Conservation (phyloP, 2,113 vertebrate genomes). For the Nothobranchius furzeri region DNA sequence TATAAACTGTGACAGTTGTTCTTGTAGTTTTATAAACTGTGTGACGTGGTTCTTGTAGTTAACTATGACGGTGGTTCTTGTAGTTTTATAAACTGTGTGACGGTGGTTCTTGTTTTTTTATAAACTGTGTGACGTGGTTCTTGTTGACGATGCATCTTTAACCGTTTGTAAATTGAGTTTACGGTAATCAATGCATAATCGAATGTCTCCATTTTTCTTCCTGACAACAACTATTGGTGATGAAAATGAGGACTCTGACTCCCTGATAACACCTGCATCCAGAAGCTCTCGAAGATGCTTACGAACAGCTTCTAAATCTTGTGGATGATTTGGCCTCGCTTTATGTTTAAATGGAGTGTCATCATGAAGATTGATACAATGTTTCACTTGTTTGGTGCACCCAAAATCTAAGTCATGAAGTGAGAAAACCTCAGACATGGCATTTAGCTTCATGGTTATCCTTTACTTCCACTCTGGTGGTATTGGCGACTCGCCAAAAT, state of each 20-base stretch:
- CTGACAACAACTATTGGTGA: constrained; percentile 10
- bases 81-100: no score
- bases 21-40: no score
- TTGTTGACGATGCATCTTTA: background rate
- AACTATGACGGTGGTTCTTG: no score
- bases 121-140: no score
- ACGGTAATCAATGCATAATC: background rate
- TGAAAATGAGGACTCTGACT: background rate
- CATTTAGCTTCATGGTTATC: background rate
- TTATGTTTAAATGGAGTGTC: no score
- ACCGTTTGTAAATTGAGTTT: background rate
- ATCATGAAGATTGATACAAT: background rate
- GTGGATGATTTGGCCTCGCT: no score
- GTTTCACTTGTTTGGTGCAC: background rate
- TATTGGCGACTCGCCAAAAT: constrained; percentile 5
- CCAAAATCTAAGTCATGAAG: constrained; percentile 20
- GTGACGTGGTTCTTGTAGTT: no score
- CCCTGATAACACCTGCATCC: constrained; percentile 11
- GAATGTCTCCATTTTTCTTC: no score
- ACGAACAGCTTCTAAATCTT: background rate
- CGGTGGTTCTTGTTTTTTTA: no score
- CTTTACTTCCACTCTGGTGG: constrained; percentile 5
- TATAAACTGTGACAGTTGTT: no score
- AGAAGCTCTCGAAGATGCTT: background rate
- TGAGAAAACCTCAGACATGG: constrained; percentile 7